These are phyloP conservation scores for Cervus canadensis DNA, from an alignment of 2,113 vertebrate species.

Conservation along the genomic window DNA sequence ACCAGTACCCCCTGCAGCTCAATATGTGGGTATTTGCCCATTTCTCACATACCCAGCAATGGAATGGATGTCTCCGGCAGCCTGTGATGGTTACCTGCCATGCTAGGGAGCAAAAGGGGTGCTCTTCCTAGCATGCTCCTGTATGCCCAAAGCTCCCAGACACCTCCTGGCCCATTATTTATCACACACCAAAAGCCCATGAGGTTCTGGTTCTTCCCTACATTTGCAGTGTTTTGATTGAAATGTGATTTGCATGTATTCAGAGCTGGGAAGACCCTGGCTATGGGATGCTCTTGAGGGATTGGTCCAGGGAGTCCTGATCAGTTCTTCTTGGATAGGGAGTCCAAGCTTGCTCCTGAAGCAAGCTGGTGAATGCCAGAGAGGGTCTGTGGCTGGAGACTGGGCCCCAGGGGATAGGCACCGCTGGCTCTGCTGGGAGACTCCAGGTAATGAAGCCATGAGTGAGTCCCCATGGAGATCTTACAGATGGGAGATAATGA, in stretches of 20 bases:
- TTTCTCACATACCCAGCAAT: background rate
- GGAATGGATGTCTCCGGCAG: background rate
- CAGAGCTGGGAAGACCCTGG: background rate
- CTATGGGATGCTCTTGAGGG: background rate
- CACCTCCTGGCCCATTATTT: background rate
- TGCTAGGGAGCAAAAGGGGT: background rate
- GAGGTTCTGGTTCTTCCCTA: background rate
- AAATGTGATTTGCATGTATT: slow-evolving; percentile 31
- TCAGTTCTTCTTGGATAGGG: background rate
- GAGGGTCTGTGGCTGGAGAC: background rate
- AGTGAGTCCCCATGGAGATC: slow-evolving; percentile 29
- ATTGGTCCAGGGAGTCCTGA: background rate
- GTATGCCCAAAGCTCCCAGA: background rate
- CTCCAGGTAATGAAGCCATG: slow-evolving; percentile 13
- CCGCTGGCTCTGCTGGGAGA: background rate
- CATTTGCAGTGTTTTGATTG: background rate
- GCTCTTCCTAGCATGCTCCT: background rate
- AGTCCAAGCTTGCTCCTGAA: background rate
- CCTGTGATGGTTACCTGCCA: background rate
- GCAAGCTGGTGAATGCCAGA: background rate
- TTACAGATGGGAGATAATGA: slow-evolving; percentile 18
- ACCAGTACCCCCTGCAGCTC: background rate
- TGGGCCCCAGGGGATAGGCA: background rate
- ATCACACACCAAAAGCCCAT: background rate
- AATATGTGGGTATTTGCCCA: background rate